These are phyloP conservation scores for Quadroppia sp. DNA, from an alignment of 2,888 invertebrate genomes.

Conservation along the genomic window DNA sequence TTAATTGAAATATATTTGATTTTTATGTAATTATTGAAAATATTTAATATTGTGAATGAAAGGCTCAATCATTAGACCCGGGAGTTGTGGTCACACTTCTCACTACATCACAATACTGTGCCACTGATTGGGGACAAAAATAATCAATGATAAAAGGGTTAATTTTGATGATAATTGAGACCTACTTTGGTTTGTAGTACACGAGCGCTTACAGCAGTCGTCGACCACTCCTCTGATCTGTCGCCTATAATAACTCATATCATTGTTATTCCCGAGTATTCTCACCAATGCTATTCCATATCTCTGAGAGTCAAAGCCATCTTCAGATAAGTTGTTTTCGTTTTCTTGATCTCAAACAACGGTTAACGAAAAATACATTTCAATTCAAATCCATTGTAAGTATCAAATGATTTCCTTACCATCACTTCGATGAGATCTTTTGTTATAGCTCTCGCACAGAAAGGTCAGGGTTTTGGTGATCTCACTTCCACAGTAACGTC, in stretches of 20 bases:
- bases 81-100: background rate
- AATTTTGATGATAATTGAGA: background rate
- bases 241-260: background rate
- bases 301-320: background rate
- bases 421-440: background rate
- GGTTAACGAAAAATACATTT: background rate
- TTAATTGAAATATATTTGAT: background rate
- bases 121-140: background rate
- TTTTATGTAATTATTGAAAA: background rate
- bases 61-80: background rate
- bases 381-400: background rate
- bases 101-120: constrained; percentile 16
- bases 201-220: constrained; percentile 11
- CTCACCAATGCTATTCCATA: constrained; percentile 12
- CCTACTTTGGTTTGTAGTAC: constrained; percentile 20
- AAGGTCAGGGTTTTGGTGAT: constrained; percentile 9
- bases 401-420: too few relatives aligned
- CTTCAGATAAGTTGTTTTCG: background rate
- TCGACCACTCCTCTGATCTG: constrained; percentile 20
- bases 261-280: background rate
- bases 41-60: background rate
- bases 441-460: constrained; percentile 26
- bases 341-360: background rate
- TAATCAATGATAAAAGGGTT: background rate
- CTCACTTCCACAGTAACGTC: constrained; percentile 17